Percentiles rank a stretch among this genome's conserved stretches.
phyloP scores from a whole-genome alignment of 2,888 invertebrate genomes.

The Habrosyne pyritoides region DNA sequence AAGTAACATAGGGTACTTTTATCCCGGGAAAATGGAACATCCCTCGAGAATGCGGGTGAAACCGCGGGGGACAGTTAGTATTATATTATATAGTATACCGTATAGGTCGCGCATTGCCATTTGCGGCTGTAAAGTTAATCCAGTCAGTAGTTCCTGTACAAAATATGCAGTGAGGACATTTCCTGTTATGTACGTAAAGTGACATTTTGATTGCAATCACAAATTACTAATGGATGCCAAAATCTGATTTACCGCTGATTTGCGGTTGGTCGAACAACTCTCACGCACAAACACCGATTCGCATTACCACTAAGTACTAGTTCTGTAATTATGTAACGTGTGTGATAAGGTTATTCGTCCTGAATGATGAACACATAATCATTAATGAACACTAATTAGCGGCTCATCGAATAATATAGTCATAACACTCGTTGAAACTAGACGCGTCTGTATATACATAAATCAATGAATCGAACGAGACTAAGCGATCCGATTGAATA shows the following conservation, averaged over 20 bases:
- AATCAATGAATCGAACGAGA: slow-evolving; percentile 51
- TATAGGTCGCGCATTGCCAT: too few species aligned
- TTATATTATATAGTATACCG: too few species aligned
- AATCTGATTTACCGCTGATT: slow-evolving; percentile 49
- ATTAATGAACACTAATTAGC: slow-evolving; percentile 17
- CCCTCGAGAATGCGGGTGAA: too few species aligned
- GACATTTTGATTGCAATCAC: slow-evolving; percentile 48
- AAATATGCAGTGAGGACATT: too few species aligned
- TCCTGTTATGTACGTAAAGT: slow-evolving; percentile 15
- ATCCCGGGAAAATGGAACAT: too few species aligned
- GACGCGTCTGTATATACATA: slow-evolving; percentile 25
- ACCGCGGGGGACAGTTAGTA: too few species aligned
- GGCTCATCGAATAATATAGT: slow-evolving; percentile 22
- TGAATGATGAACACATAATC: slow-evolving; percentile 23
- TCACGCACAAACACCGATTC: slow-evolving; percentile 27
- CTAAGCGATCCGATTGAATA: slow-evolving; percentile 56
- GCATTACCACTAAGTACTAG: not conserved
- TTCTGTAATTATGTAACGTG: not conserved
- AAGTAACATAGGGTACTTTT: too few species aligned
- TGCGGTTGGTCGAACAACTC: slow-evolving; percentile 35
- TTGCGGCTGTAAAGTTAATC: too few species aligned
- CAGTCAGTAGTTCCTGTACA: too few species aligned
- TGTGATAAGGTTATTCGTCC: slow-evolving; percentile 8
- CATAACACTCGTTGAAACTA: slow-evolving; percentile 14
- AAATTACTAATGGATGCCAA: slow-evolving; percentile 40